These are phyloP conservation scores for Sandelia bainsii DNA, from an alignment of 2,797 vertebrate genomes.

Conservation along the genomic window DNA sequence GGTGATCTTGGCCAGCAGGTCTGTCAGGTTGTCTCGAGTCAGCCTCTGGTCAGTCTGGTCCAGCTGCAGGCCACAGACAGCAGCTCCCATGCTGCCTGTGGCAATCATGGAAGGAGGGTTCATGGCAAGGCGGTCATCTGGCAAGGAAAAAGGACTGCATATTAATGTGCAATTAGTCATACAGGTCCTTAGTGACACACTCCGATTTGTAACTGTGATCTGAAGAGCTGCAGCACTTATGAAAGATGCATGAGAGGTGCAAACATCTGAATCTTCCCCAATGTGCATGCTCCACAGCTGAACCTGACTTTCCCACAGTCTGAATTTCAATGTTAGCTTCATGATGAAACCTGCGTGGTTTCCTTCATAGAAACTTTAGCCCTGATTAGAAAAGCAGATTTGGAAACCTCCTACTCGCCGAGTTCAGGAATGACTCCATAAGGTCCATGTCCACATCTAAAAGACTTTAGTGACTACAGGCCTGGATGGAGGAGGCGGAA, in stretches of 20 bases:
- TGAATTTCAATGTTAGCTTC: constrained; percentile 59
- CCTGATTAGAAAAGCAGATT: constrained; percentile 83
- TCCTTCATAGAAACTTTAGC: constrained; percentile 65
- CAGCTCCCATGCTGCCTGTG: constrained; percentile 94
- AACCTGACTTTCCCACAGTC: constrained; percentile 76
- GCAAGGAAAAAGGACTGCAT: constrained; percentile 37
- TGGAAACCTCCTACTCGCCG: constrained; percentile 79
- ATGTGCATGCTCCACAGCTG: constrained; percentile 30
- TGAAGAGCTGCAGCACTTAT: constrained; percentile 10
- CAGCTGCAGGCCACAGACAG: constrained; percentile 94
- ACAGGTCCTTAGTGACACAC: constrained; percentile 14
- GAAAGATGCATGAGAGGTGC: constrained; percentile 36
- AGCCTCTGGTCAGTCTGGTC: constrained; percentile 86
- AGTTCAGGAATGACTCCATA: constrained; percentile 72
- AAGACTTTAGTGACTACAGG: constrained; percentile 67
- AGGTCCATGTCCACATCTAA: constrained; percentile 53
- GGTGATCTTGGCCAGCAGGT: constrained; percentile 96
- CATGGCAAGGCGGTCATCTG: constrained; percentile 97
- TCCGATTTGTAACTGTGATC: constrained; percentile 31
- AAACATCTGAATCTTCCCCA: constrained; percentile 49
- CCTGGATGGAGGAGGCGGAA: constrained; percentile 52
- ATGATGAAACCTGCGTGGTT: constrained; percentile 65
- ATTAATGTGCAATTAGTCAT: constrained; percentile 43
- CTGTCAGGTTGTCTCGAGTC: constrained; percentile 88
- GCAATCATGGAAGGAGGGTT: constrained; percentile 98